Evolutionary conservation across 2,888 invertebrate genomes (phyloP), one percentile per base, ranked within the genome.

Genomic region (Entomobrya multifasciata): DNA sequence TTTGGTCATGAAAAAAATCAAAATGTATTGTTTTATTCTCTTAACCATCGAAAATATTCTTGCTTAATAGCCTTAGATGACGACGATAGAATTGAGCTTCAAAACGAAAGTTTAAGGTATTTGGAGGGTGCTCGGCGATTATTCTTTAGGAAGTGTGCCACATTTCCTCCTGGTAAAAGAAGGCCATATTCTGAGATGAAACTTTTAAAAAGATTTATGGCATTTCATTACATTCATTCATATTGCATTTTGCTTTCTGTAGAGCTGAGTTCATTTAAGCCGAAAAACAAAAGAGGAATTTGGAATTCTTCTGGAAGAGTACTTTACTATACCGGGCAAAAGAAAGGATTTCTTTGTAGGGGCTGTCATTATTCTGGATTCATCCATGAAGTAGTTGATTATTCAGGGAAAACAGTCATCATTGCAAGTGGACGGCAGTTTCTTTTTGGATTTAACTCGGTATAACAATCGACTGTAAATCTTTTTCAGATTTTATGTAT

Each of bases 331-430:
- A 72, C 88, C 1, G 89, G 89, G 4, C 22, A 81, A 36, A 81
- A 67, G 22, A 62, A 76, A 30, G 62, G 67, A 11, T 52, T 15
- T 15, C 17, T 62, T 17, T 82, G 72, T 44, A 76, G 49, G 20
- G 30, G 67, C 27, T 70, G 78, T 17, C 72, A 80, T 41, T 47
- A 74, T 15, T 81, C 84, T 20, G 84, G 72, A 10, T 89, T 89
- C 62, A 55, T 67, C 0, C 82, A 89, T 20, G 89, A 89, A 27
- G 84, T 89, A 8, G 87, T 89, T 0, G 89, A 89, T 52, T 89
- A 87, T 55, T 30, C 62, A 5, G 89, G 88, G 20, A 55, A 44
- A 20, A 30, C 79, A 0, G 82, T 89, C 3, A 70, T 89, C 17
- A 77, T 49, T 11, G 47, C 65, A 0, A 52, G 60, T 62, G 89